A percentile compares a stretch with the other conserved stretches of the same genome.
These are phyloP conservation scores for Molanna angustata DNA, from an alignment of 2,888 invertebrate species.

Conservation along the genomic window DNA sequence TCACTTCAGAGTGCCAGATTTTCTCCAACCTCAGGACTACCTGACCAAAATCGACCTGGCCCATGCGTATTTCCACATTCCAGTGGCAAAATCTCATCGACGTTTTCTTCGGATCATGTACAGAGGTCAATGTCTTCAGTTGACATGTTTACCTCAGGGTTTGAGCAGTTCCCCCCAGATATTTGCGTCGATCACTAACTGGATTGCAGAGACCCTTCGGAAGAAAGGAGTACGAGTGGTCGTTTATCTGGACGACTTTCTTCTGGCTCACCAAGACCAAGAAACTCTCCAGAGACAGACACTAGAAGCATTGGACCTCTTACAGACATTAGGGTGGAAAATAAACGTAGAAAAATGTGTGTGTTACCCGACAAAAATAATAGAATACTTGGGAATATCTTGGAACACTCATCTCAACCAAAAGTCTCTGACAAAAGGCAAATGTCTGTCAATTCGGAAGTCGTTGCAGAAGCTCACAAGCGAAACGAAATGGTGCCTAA, in stretches of 20 bases:
- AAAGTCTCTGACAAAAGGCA: slow-evolving; percentile 5
- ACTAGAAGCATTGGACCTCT: background rate
- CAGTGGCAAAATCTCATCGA: slow-evolving; percentile 1
- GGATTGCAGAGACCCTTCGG: slow-evolving; percentile 9
- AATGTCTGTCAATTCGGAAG: background rate
- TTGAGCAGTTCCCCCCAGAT: background rate
- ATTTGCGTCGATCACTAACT: slow-evolving; percentile 2
- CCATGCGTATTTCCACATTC: slow-evolving; percentile 4
- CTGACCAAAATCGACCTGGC: slow-evolving; percentile 1
- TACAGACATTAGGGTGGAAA: slow-evolving; percentile 28
- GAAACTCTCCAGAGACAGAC: background rate
- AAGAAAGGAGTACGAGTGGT: background rate
- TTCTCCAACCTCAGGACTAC: slow-evolving; percentile 1
- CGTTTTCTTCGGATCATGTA: slow-evolving; percentile 1
- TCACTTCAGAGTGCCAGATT: slow-evolving; percentile 1
- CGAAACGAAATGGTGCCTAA: background rate
- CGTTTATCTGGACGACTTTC: slow-evolving; percentile 11
- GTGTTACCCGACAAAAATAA: slow-evolving; percentile 24
- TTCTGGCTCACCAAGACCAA: slow-evolving; percentile 5
- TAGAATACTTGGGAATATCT: slow-evolving; percentile 32
- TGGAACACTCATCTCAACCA: slow-evolving; percentile 31
- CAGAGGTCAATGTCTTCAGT: background rate
- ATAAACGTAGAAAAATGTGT: slow-evolving; percentile 31
- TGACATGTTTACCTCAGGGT: slow-evolving; percentile 7
- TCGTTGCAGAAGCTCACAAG: background rate